These are phyloP conservation scores for Plutella xylostella DNA, from an alignment of 2,888 invertebrate genomes.

Conservation along the genomic window DNA sequence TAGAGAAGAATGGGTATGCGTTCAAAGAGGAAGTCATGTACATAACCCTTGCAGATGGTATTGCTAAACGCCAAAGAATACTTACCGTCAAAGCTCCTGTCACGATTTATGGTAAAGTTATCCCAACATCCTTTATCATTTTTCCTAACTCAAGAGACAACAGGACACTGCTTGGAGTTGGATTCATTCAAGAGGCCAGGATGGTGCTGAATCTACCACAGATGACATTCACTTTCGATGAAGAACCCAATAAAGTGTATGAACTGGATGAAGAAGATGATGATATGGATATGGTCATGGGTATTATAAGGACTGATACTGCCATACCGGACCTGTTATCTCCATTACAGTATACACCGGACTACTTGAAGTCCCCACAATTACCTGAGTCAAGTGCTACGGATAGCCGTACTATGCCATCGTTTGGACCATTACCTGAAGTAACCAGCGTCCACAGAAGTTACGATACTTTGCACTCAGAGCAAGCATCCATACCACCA, in stretches of 20 bases:
- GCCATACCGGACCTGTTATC: background rate
- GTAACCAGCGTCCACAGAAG: background rate
- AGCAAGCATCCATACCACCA: no score
- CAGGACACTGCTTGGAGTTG: background rate
- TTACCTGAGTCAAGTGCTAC: no score
- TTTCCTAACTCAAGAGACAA: background rate
- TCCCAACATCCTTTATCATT: background rate
- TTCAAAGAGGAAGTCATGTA: constrained; percentile 6
- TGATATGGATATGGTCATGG: background rate
- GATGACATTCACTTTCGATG: background rate
- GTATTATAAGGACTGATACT: background rate
- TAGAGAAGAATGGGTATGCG: constrained; percentile 8
- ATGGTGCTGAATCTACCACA: background rate
- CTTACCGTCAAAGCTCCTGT: background rate
- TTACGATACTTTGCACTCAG: no score
- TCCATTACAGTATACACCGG: background rate
- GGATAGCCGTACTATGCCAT: no score
- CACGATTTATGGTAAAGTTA: background rate
- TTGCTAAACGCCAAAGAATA: background rate
- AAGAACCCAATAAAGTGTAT: background rate
- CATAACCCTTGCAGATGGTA: background rate
- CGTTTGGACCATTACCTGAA: no score
- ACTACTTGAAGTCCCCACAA: no score
- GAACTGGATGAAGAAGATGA: background rate
- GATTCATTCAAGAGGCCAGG: background rate